These are phyloP conservation scores for Morpho achilles DNA, from an alignment of 2,888 invertebrate genomes.

Conservation along the genomic window DNA sequence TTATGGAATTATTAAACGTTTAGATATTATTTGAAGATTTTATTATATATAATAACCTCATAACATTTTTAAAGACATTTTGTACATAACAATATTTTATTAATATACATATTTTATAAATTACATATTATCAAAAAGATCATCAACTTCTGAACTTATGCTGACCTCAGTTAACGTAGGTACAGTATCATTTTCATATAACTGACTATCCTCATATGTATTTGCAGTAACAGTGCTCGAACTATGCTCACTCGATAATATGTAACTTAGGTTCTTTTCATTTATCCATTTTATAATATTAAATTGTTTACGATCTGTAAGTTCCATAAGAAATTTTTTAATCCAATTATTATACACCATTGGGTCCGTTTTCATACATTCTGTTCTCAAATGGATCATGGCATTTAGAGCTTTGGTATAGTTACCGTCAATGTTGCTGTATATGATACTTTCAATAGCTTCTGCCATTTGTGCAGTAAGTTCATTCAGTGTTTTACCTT, in stretches of 20 bases:
- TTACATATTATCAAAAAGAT: constrained; percentile 69
- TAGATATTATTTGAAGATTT: constrained; percentile 18
- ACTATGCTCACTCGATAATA: constrained; percentile 57
- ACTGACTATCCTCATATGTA: constrained; percentile 57
- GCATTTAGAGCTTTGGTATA: constrained; percentile 55
- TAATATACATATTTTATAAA: neutral
- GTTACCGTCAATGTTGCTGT: constrained; percentile 57
- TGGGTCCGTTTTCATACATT: constrained; percentile 56
- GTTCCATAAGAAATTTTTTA: constrained; percentile 48
- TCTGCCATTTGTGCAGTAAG: constrained; percentile 52
- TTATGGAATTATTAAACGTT: constrained; percentile 35
- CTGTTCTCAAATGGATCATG: constrained; percentile 53
- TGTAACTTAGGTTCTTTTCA: constrained; percentile 52
- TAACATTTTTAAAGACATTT: too few species aligned
- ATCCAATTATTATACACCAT: constrained; percentile 63
- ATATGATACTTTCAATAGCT: constrained; percentile 60
- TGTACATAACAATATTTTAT: neutral
- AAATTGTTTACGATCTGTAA: constrained; percentile 46
- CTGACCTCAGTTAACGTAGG: constrained; percentile 55
- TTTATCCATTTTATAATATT: constrained; percentile 45
- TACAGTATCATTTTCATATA: constrained; percentile 66
- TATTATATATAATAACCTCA: too few species aligned
- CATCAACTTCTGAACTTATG: constrained; percentile 57
- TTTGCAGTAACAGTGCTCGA: constrained; percentile 47
- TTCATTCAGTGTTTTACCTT: constrained; percentile 49